Conservation (phyloP, 2,888 invertebrate genomes). For the Eurytoma californica region DNA sequence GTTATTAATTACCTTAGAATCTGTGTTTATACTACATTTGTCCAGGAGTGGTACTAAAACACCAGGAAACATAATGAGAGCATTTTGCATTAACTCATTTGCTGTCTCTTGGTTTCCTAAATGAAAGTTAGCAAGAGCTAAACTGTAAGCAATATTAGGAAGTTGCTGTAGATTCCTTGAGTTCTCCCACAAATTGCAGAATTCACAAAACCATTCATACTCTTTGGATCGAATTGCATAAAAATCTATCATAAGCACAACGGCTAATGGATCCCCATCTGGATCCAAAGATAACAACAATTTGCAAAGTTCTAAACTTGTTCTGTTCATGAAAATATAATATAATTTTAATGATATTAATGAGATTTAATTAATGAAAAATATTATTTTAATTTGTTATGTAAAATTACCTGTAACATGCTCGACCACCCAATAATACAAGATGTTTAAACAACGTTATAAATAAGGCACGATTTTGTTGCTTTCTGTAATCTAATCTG, state of each 20-base stretch:
- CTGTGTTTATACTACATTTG: constrained; percentile 85
- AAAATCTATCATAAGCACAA: constrained; percentile 86
- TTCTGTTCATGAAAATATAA: constrained; percentile 75
- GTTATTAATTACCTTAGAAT: constrained; percentile 75
- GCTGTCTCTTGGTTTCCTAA: constrained; percentile 76
- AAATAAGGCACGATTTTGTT: constrained; percentile 89
- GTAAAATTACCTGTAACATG: constrained; percentile 79
- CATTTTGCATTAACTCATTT: constrained; percentile 84
- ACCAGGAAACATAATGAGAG: constrained; percentile 89
- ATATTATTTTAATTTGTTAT: constrained; percentile 9
- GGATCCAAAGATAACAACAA: constrained; percentile 87
- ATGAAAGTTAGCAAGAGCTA: constrained; percentile 85
- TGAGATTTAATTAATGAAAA: not conserved
- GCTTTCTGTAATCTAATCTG: constrained; percentile 85
- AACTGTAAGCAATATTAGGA: constrained; percentile 91
- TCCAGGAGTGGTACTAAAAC: constrained; percentile 84
- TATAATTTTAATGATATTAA: constrained; percentile 6
- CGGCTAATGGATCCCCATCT: constrained; percentile 85
- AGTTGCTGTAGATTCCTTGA: constrained; percentile 85
- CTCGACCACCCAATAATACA: constrained; percentile 85
- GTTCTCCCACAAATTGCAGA: constrained; percentile 79
- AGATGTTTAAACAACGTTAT: constrained; percentile 89
- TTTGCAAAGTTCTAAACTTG: constrained; percentile 92
- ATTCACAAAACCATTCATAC: constrained; percentile 82
- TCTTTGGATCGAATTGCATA: constrained; percentile 87